Base-by-base conservation (phyloP, 2,113 vertebrate genomes). In the Laterallus jamaicensis region DNA sequence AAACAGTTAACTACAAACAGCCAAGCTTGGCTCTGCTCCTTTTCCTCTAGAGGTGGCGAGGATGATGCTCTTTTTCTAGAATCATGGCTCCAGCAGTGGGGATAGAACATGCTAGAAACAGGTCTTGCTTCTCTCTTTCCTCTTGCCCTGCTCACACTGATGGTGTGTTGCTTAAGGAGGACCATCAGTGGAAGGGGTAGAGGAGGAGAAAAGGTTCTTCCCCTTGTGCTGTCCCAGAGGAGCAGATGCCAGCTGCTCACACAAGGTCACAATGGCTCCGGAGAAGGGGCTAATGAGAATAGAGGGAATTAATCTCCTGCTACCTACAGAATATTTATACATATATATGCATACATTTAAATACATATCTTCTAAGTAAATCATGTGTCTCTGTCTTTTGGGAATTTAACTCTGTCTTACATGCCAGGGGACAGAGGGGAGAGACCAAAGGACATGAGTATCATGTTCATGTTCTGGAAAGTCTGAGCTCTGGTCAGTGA, bases 261-360 rank as follows among this genome's bases (percentile, higher is more conserved):
- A 3, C 9, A 84, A 75, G 73, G 56, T 92, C 64, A 75, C 20
- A 22, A 10, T 63, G 70, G 42, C 60, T 86, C 66, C 68, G 56
- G 24, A 84, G 54, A 81, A 67, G 50, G 28, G 44, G 4, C 22
- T 94, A 91, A 91, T 68, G 56, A 93, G 74, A 92, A 84, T 2
- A 82, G 35, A 77, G 44, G 90, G 2, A 78, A 92, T 68, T 95
- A 2, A 35, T 82, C 66, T 93, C 10, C 66, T 79, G 49, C 76
- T 88, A 78, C 62, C 29, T 54, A 77, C 77, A 82, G 88, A 92
- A 92, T 88, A 88, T 93, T 63, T 88, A 92, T 89, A 89, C 73
- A 71, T 95, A 68, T 40, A 91, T 92, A 88, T 90, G 70, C 78
- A 94, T 84, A 80, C 28, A 87, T 92, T 92, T 95, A 87, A 94